These are phyloP conservation scores for Oxygymnocypris stewartii DNA, from an alignment of 2,113 vertebrate species.

Conservation along the genomic window DNA sequence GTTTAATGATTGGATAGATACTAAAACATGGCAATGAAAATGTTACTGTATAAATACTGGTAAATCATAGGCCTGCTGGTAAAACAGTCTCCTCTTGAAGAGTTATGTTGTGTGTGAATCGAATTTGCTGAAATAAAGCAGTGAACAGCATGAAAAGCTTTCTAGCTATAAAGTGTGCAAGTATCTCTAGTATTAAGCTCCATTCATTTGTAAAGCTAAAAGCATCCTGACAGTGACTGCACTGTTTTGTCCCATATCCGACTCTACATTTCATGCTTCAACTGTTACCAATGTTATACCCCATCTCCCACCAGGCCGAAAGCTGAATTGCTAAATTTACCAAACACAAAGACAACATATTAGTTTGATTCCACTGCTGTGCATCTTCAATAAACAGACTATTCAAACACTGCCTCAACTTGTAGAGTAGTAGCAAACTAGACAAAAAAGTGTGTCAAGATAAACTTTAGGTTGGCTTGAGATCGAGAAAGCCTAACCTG, in stretches of 20 bases:
- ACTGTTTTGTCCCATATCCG: background rate
- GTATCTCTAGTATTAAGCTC: background rate
- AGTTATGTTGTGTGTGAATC: constrained; percentile 26
- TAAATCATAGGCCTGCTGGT: too few relatives aligned
- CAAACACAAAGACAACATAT: too few relatives aligned
- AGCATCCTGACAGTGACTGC: background rate
- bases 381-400: too few relatives aligned
- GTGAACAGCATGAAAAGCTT: background rate
- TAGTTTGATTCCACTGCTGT: too few relatives aligned
- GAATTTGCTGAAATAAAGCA: background rate
- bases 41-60: too few relatives aligned
- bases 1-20: too few relatives aligned
- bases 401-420: background rate
- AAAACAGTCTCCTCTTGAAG: background rate
- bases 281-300: background rate
- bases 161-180: background rate
- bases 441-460: background rate
- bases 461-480: background rate
- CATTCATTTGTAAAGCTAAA: background rate
- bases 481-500: too few relatives aligned
- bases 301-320: background rate
- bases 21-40: too few relatives aligned
- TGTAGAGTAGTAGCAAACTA: background rate
- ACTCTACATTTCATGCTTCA: background rate
- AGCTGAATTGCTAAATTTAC: background rate